phyloP scores from a whole-genome alignment of 2,888 invertebrate species.

The Graphium colonna region DNA sequence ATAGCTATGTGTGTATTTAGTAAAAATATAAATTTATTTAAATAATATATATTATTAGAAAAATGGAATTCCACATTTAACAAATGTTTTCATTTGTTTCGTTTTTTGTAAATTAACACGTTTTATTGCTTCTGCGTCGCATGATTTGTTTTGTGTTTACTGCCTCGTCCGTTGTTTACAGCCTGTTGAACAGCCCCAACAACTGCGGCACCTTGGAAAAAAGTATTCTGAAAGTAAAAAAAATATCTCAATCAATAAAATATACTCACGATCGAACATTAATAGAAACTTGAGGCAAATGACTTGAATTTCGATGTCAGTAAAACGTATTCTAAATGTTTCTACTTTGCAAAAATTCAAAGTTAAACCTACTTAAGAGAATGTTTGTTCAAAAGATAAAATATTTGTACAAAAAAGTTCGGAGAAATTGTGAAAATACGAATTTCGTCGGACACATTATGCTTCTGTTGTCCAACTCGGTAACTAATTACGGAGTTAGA shows the following conservation, averaged over 20 bases:
- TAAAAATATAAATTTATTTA: no score
- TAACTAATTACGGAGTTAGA: no score
- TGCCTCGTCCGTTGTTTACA: slow-evolving; percentile 9
- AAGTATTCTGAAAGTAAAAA: slow-evolving; percentile 3
- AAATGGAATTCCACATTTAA: no score
- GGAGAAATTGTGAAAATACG: background rate
- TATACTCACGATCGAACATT: background rate
- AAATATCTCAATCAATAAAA: background rate
- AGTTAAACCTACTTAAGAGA: background rate
- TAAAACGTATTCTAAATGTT: no score
- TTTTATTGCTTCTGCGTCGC: slow-evolving; percentile 6
- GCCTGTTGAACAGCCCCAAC: slow-evolving; percentile 15
- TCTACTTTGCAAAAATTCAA: background rate
- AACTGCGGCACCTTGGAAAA: slow-evolving; percentile 11
- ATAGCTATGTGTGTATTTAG: no score
- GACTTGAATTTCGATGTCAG: no score
- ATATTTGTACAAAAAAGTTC: background rate
- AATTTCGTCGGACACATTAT: background rate
- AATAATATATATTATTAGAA: no score
- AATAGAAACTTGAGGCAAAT: background rate
- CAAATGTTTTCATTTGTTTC: no score
- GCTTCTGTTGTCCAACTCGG: no score
- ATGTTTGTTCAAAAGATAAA: background rate
- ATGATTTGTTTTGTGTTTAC: slow-evolving; percentile 6
- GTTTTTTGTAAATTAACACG: no score